Evolutionary conservation across 2,888 invertebrate species (phyloP).

Genomic region (Yponomeuta cagnagella): DNA sequence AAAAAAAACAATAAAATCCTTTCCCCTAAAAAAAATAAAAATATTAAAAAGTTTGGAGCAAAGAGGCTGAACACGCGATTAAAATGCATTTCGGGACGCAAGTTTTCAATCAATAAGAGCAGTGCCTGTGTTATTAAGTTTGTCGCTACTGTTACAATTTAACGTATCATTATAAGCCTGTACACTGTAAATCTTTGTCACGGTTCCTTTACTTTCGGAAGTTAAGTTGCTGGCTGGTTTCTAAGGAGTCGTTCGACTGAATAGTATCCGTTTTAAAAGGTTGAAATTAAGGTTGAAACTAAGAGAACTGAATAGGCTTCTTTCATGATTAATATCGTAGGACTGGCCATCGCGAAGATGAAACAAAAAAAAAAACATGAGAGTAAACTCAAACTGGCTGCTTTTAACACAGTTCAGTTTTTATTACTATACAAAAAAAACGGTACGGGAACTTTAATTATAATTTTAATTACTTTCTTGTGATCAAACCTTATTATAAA

Average conservation of each 20-base stretch:
- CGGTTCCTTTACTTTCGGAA: background rate
- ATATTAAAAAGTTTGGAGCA: slow-evolving; percentile 7
- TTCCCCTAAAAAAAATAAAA: slow-evolving; percentile 34
- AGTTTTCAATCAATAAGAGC: slow-evolving; percentile 14
- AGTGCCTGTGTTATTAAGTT: slow-evolving; percentile 8
- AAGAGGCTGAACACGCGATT: slow-evolving; percentile 15
- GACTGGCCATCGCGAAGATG: background rate
- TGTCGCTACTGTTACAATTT: slow-evolving; percentile 14
- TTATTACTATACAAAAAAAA: slow-evolving; percentile 23
- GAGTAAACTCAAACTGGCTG: background rate
- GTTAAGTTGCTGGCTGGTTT: background rate
- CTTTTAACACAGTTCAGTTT: background rate
- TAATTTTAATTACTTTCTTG: slow-evolving; percentile 50
- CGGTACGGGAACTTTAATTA: slow-evolving; percentile 48
- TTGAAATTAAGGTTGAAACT: no score
- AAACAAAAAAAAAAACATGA: background rate
- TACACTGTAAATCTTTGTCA: background rate
- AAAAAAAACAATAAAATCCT: slow-evolving; percentile 65
- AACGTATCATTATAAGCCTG: slow-evolving; percentile 8
- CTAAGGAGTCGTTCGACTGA: background rate
- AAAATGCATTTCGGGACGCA: slow-evolving; percentile 10
- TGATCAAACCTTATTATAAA: background rate
- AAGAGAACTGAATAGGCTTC: no score
- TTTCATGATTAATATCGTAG: no score
- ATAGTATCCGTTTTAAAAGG: background rate